Evolutionary conservation across 2,888 invertebrate genomes (phyloP).

Genomic region (Rhopalosiphum nymphaeae): DNA sequence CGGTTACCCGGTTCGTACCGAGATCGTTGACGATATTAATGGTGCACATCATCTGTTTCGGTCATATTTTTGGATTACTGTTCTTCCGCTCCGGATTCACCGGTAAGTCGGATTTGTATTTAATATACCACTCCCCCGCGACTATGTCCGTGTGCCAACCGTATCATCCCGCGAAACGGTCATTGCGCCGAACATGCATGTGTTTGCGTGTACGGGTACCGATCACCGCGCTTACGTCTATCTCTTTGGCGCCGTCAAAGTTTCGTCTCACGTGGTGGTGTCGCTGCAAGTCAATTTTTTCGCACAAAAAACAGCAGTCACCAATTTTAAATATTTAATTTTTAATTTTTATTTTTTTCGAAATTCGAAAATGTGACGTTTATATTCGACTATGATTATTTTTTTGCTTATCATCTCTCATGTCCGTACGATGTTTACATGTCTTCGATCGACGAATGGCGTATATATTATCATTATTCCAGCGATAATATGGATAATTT

Average conservation of each 20-base stretch:
- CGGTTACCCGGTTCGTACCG: neutral
- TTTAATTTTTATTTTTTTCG: neutral
- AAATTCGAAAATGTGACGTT: neutral
- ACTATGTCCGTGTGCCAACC: neutral
- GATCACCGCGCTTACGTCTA: neutral
- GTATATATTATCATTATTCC: too few species aligned
- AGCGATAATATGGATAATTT: neutral
- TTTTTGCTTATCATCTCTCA: neutral
- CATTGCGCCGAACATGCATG: neutral
- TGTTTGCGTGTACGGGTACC: neutral
- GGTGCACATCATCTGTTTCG: neutral
- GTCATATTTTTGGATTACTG: conserved; percentile 29
- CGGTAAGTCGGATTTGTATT: conserved; percentile 37
- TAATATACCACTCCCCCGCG: neutral
- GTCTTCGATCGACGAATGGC: neutral
- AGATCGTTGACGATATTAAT: neutral
- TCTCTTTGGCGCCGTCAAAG: neutral
- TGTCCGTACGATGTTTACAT: neutral
- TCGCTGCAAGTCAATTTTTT: neutral
- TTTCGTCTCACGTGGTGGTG: neutral
- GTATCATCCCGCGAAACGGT: neutral
- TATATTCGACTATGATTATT: too few species aligned
- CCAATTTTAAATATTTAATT: neutral
- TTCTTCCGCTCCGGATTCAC: neutral
- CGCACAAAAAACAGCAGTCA: neutral